phyloP scores from a whole-genome alignment of 2,888 invertebrate genomes.

The Magallana nippona region DNA sequence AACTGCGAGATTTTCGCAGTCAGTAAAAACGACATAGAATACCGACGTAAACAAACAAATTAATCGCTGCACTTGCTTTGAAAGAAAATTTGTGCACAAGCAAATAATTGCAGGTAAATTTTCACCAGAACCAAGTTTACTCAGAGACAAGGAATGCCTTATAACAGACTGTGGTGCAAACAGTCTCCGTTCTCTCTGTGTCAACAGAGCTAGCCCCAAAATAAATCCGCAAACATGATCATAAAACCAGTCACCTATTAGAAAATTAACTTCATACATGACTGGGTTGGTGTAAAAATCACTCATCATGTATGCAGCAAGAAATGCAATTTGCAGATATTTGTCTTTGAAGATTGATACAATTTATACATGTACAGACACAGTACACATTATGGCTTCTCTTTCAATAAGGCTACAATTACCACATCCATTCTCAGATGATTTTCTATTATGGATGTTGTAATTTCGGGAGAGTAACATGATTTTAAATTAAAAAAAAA shows the following conservation, averaged over 20 bases:
- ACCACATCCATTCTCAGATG: too few species aligned
- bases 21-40: not conserved
- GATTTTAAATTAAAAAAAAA: too few species aligned
- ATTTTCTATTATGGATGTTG: too few species aligned
- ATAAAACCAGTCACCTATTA: not conserved
- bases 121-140: not conserved
- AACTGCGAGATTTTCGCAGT: not conserved
- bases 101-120: not conserved
- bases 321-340: too few species aligned
- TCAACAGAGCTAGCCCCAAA: not conserved
- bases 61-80: not conserved
- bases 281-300: too few species aligned
- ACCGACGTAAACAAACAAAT: not conserved
- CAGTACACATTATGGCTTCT: too few species aligned
- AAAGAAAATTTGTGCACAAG: not conserved
- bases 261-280: too few species aligned
- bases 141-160: not conserved
- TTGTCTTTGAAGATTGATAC: too few species aligned
- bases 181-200: not conserved
- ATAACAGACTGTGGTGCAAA: not conserved
- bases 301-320: too few species aligned
- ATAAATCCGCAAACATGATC: not conserved
- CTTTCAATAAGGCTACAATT: too few species aligned
- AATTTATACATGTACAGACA: too few species aligned
- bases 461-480: too few species aligned